Evolutionary conservation across 2,113 vertebrate genomes (phyloP), one percentile per base, ranked within the genome.

Genomic region (Galemys pyrenaicus): DNA sequence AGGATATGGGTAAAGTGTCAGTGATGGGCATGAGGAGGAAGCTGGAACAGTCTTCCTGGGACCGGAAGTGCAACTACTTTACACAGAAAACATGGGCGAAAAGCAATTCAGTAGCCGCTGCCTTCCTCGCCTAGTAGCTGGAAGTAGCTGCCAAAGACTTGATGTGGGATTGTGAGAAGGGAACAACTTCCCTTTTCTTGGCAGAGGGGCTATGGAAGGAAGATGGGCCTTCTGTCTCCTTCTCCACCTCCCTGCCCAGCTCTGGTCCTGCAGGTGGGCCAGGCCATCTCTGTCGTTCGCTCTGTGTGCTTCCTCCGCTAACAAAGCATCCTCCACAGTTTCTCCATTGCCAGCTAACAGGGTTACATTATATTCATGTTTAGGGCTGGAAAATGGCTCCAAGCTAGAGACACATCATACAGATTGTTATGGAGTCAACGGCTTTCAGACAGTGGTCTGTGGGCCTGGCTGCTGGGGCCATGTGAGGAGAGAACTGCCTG

Each of bases 71-170:
- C 30, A 35, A 22, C 9, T 28, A 0, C 39, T 32, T 85, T 37
- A 28, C 37, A 41, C 35, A 0, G 1, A 58, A 62, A 49, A 4
- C 54, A 19, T 46, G 35, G 46, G 39, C 70, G 51, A 82, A 13
- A 22, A 65, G 51, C 62, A 30, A 15, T 28, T 68, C 54, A 1
- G 37, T 28, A 71, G 26, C 30, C 0, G 0, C 22, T 2, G 24
- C 17, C 32, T 9, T 20, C 56, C 19, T 7, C 0, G 0, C n/a
- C 16, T 19, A 8, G 11, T 0, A 22, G 49, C 73, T 0, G 5
- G 13, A 64, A 73, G 56, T 32, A 73, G 46, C 46, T 44, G 68
- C 58, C 54, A 68, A 17, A 79, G 6, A n/a, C 32, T 24, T 3
- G 17, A 3, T 46, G 71, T n/a, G 75, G n/a, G 70, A 19, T 41